Base-by-base conservation (phyloP, 2,113 vertebrate species). In the Anseranas semipalmata region DNA sequence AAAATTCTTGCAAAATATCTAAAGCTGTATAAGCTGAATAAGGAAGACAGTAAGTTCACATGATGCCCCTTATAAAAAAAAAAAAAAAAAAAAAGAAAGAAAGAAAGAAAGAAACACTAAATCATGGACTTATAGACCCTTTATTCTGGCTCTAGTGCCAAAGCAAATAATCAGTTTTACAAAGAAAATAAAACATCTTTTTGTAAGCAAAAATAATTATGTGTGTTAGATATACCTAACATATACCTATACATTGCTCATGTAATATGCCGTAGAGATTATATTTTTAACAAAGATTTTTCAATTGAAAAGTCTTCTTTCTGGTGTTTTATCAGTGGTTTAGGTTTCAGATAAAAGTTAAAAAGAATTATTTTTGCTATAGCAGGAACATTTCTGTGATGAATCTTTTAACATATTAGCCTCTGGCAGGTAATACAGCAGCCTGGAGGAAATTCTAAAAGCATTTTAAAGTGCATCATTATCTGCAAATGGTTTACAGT, bases 321-420 rank as follows among this genome's bases (percentile, higher is more conserved):
- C 33, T 84, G 19, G 2, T 75, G 28, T 73, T 76, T 86, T 72
- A 30, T 16, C 58, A 3, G 39, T 89, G 52, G 22, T 58, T 93
- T 80, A 83, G 53, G 11, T 65, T 78, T 97, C 85, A 81, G 27
- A 63, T 41, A 20, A 60, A 82, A 94, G 45, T 80, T 66, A 59
- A 67, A 88, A 50, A 50, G 22, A 48, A 48, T 28, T 55, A 21
- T 65, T 25, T 68, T 72, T 84, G 41, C 35, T 46, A 1, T 68
- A 80, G 35, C 32, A 84, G 43, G 28, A 93, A 66, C 30, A 35
- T 62, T 72, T 45, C 20, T 70, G 41, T 48, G 55, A 89, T 56
- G 33, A 46, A 33, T 94, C 60, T 89, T 96, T 96, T 90, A 86
- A 39, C 59, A 41, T 78, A 27, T 66, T 88, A 93, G 84, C 66